phyloP scores from a whole-genome alignment of 1,140 invertebrate genomes.

The Panagrolaimus sp. region DNA sequence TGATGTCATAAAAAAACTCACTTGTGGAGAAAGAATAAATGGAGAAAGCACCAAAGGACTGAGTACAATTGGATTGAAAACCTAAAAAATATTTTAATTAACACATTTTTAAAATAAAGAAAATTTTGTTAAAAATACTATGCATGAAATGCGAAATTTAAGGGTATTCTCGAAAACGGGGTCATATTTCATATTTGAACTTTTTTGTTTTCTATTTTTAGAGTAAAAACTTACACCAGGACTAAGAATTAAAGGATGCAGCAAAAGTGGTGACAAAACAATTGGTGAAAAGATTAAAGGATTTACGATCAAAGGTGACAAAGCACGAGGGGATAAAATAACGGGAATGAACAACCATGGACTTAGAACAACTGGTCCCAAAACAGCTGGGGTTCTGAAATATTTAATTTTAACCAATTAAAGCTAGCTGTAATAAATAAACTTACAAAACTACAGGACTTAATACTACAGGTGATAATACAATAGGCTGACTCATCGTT shows the following conservation, averaged over 20 bases:
- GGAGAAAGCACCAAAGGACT: background rate
- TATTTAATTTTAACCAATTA: too few species aligned
- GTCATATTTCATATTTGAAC: too few species aligned
- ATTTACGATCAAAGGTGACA: slow-evolving; percentile 42
- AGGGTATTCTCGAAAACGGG: too few species aligned
- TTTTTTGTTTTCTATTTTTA: too few species aligned
- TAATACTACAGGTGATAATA: slow-evolving; percentile 42
- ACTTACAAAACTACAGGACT: slow-evolving; percentile 36
- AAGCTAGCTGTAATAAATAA: too few species aligned
- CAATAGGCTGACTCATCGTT: slow-evolving; percentile 18
- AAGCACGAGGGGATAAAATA: slow-evolving; percentile 39
- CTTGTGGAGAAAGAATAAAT: background rate
- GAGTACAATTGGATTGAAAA: background rate
- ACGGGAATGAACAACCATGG: slow-evolving; percentile 49
- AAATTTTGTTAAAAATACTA: too few species aligned
- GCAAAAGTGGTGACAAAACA: slow-evolving; percentile 25
- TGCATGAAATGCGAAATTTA: too few species aligned
- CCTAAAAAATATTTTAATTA: too few species aligned
- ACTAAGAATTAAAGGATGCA: background rate
- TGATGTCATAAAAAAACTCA: too few species aligned
- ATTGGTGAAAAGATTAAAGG: slow-evolving; percentile 43
- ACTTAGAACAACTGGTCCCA: slow-evolving; percentile 44
- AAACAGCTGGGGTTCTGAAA: slow-evolving; percentile 36
- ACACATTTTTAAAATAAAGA: too few species aligned
- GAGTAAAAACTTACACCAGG: too few species aligned